Conservation (phyloP, 2,797 vertebrate genomes). For the Karalla daura region DNA sequence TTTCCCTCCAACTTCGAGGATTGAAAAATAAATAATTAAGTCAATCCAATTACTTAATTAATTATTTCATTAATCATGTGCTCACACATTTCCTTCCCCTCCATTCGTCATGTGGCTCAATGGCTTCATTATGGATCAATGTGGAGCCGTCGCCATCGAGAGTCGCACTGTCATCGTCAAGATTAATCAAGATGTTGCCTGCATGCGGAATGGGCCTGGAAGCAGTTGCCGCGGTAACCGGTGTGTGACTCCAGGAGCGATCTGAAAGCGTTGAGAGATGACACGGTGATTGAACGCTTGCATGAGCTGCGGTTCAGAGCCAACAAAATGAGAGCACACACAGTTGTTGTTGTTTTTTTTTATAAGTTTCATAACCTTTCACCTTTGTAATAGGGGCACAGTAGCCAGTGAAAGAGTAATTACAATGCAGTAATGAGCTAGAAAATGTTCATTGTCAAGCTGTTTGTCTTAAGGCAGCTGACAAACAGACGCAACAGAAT, state of each 20-base stretch:
- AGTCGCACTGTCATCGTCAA: constrained; percentile 79
- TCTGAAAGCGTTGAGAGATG: constrained; percentile 35
- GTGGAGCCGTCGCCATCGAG: constrained; percentile 82
- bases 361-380: no score
- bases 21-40: constrained; percentile 79
- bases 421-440: background rate
- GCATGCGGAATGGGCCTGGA: constrained; percentile 69
- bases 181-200: constrained; percentile 88
- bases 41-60: constrained; percentile 75
- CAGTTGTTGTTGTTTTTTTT: background rate
- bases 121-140: constrained; percentile 85
- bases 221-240: constrained; percentile 66
- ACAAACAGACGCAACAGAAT: background rate
- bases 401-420: background rate
- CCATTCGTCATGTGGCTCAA: constrained; percentile 82
- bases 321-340: constrained; percentile 1
- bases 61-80: constrained; percentile 82
- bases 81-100: constrained; percentile 73
- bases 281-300: constrained; percentile 29
- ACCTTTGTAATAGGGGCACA: background rate
- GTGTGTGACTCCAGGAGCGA: constrained; percentile 33
- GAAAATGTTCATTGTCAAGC: background rate
- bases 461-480: background rate
- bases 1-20: constrained; percentile 50
- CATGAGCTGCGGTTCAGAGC: constrained; percentile 9